Percentiles rank a stretch among this genome's conserved stretches.
These are phyloP conservation scores for Anthonomus grandis DNA, from an alignment of 1,140 invertebrate species.

Conservation along the genomic window DNA sequence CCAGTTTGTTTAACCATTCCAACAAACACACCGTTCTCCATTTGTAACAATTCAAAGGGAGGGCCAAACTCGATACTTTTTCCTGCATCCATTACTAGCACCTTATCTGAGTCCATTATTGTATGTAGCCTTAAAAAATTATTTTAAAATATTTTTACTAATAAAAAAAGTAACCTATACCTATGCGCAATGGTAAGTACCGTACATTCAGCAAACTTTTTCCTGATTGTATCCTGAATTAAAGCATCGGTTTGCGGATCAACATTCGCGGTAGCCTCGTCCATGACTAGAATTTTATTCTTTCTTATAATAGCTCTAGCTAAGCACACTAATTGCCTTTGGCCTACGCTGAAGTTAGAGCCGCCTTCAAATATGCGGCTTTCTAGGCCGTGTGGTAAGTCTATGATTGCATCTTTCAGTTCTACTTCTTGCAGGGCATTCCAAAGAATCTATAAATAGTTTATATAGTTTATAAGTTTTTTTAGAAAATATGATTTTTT, in stretches of 20 bases:
- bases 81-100: slow-evolving; percentile 58
- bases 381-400: slow-evolving; percentile 44
- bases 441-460: slow-evolving; percentile 70
- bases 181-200: slow-evolving; percentile 72
- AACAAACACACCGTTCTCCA: slow-evolving; percentile 52
- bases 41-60: slow-evolving; percentile 57
- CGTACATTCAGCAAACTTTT: slow-evolving; percentile 60
- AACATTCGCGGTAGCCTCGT: slow-evolving; percentile 65
- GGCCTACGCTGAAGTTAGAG: slow-evolving; percentile 54
- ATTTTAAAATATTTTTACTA: too few relatives aligned
- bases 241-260: slow-evolving; percentile 60
- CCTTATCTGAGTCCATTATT: slow-evolving; percentile 63
- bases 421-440: slow-evolving; percentile 75
- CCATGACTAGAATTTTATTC: slow-evolving; percentile 62
- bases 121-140: slow-evolving; percentile 69
- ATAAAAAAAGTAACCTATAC: too few relatives aligned
- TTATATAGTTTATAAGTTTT: too few relatives aligned
- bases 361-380: slow-evolving; percentile 61
- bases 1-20: slow-evolving; percentile 65
- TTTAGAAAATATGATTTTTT: too few relatives aligned
- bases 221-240: slow-evolving; percentile 60
- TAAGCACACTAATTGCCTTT: slow-evolving; percentile 57
- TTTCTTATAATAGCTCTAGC: slow-evolving; percentile 61
- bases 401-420: slow-evolving; percentile 55
- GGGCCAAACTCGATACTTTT: slow-evolving; percentile 56